Base-by-base conservation (phyloP, 2,888 invertebrate species). In the Microctonus aethiopoides region DNA sequence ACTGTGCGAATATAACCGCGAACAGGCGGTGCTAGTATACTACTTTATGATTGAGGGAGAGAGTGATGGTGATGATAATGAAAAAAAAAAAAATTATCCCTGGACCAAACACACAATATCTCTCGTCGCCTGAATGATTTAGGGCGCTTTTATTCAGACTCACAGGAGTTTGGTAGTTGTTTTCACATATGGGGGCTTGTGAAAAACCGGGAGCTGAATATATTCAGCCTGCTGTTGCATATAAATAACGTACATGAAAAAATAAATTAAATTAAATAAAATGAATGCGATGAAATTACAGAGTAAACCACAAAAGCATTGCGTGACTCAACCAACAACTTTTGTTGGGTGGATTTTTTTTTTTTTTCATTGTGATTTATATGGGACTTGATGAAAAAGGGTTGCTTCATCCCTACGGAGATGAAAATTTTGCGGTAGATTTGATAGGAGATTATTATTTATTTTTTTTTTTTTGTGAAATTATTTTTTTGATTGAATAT, bases 141-240 rank as follows among this genome's bases (percentile, higher is more conserved):
- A 71, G 70, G 60, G 59, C 66, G 68, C 66, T 74, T 74, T 72
- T 70, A 71, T 71, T 72, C 46, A 56, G 59, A 51, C 61, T 57
- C 69, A 60, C 71, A n/a, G n/a, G 72, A 69, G 57, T 41, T 41
- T 64, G 34, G 32, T 51, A 29, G 56, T 32, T 41, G 62, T 16
- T 46, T 36, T 36, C 36, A 68, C 63, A 63, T 61, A 56, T 54
- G 36, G 54, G 4, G n/a, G n/a, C n/a, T 46, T 29, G 32, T 41
- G 60, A 72, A 56, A 69, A 73, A 60, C 39, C 62, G 46, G 51
- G 39, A 72, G 59, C 60, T 59, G 65, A 39, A 65, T 22, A 46
- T 29, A 61, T 41, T 52, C 36, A n/a, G 46, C 61, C 32, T 29
- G 7, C 29, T 24, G 11, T 59, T 51, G 36, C 24, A 32, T 46